Conservation (phyloP, 2,797 vertebrate species). For the Sebastes oblongus region DNA sequence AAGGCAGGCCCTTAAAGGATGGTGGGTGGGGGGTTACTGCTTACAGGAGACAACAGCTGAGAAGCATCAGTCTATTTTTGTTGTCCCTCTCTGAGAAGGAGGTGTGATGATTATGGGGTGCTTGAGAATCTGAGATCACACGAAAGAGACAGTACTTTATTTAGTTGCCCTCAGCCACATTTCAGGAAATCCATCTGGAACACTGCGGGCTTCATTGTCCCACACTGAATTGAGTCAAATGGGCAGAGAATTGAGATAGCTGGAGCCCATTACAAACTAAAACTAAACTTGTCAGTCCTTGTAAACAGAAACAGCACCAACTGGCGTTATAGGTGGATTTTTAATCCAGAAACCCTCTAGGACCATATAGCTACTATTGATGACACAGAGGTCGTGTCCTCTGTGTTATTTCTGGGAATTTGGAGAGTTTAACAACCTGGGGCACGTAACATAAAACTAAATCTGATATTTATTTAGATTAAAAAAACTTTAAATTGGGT, state of each 20-base stretch:
- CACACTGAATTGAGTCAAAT: background rate
- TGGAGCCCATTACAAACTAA: background rate
- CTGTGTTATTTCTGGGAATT: background rate
- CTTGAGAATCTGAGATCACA: slow-evolving; percentile 32
- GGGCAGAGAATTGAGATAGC: background rate
- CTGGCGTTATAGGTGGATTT: background rate
- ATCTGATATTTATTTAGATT: background rate
- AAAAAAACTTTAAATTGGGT: too few species aligned
- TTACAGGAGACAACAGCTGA: slow-evolving; percentile 69
- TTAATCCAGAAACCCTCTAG: background rate
- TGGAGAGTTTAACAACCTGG: background rate
- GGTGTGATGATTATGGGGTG: slow-evolving; percentile 37
- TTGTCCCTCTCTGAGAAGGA: slow-evolving; percentile 43
- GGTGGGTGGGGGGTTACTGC: slow-evolving; percentile 16
- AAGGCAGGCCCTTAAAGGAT: background rate
- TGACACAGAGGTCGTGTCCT: background rate
- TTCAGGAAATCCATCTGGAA: background rate
- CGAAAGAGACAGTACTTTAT: slow-evolving; percentile 3
- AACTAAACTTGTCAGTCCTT: background rate
- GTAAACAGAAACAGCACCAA: background rate
- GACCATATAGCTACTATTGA: background rate
- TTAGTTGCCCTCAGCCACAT: slow-evolving; percentile 8
- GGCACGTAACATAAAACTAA: background rate
- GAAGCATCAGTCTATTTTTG: slow-evolving; percentile 66
- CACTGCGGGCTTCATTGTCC: background rate